Evolutionary conservation across 2,888 invertebrate genomes (phyloP).

Genomic region (Sarcophaga variegata): DNA sequence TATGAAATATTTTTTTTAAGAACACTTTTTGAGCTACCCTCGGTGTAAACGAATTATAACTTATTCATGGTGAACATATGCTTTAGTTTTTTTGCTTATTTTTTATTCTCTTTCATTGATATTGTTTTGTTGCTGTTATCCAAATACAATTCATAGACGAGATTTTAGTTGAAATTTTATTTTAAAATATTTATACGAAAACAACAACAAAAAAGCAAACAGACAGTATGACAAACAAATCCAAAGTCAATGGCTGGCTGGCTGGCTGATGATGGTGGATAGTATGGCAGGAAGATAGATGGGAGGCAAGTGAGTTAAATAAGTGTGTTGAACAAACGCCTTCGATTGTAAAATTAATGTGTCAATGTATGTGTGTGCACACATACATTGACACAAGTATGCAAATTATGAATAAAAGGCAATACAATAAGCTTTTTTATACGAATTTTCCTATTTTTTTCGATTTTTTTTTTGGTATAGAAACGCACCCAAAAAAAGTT

Average conservation of each 20-base stretch:
- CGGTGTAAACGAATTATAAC: constrained; percentile 26
- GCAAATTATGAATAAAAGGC: constrained; percentile 21
- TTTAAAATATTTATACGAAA: constrained; percentile 9
- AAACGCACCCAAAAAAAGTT: constrained; percentile 62
- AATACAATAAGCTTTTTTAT: background rate
- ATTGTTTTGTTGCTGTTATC: background rate
- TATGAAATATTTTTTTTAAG: background rate
- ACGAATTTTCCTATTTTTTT: no score
- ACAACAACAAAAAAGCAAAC: background rate
- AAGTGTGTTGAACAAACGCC: constrained; percentile 5
- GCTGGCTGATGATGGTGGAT: no score
- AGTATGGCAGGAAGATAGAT: no score
- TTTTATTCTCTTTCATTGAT: no score
- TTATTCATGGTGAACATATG: constrained; percentile 53
- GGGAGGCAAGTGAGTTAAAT: background rate
- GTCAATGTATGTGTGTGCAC: background rate
- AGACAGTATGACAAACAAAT: background rate
- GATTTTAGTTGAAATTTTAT: constrained; percentile 17
- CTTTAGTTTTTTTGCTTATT: background rate
- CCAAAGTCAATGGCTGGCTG: no score
- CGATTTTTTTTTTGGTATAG: background rate
- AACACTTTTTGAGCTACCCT: background rate
- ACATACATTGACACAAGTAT: background rate
- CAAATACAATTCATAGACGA: background rate
- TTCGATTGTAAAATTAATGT: constrained; percentile 24